phyloP scores from a whole-genome alignment of 2,797 vertebrate species.

The Glossophaga mutica region DNA sequence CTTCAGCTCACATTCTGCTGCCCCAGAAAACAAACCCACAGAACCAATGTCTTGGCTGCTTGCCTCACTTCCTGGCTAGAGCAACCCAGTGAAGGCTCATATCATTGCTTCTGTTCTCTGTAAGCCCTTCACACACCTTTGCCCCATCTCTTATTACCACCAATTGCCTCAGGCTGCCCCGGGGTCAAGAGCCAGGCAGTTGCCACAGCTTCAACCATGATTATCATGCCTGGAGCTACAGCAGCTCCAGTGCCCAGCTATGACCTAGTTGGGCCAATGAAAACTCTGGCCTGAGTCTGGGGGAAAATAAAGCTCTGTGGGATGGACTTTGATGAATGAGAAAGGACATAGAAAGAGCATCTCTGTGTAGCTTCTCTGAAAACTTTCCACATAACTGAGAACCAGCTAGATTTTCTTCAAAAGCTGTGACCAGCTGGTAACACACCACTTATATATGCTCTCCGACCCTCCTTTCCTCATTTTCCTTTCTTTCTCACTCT shows the following conservation, averaged over 20 bases:
- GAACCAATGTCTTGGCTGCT: not conserved
- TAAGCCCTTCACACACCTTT: not conserved
- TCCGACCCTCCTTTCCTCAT: not conserved
- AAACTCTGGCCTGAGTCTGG: not conserved
- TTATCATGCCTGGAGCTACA: not conserved
- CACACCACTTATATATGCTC: not conserved
- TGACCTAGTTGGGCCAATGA: not conserved
- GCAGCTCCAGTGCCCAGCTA: not conserved
- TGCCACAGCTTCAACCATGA: not conserved
- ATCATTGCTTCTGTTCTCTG: not conserved
- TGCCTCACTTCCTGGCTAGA: not conserved
- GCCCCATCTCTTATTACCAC: not conserved
- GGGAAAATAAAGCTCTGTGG: not conserved
- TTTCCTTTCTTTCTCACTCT: constrained; percentile 5
- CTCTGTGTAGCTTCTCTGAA: not conserved
- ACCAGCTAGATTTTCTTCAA: constrained; percentile 16
- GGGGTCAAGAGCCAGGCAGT: not conserved
- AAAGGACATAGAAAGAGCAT: not conserved
- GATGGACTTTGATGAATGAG: not conserved
- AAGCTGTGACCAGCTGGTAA: not conserved
- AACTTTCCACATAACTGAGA: not conserved
- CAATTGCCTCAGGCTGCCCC: not conserved
- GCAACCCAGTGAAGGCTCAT: not conserved
- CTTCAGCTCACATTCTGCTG: not conserved
- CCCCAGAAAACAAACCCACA: not conserved